Conservation (phyloP, 2,888 invertebrate species). For the Apotomis betuletana region DNA sequence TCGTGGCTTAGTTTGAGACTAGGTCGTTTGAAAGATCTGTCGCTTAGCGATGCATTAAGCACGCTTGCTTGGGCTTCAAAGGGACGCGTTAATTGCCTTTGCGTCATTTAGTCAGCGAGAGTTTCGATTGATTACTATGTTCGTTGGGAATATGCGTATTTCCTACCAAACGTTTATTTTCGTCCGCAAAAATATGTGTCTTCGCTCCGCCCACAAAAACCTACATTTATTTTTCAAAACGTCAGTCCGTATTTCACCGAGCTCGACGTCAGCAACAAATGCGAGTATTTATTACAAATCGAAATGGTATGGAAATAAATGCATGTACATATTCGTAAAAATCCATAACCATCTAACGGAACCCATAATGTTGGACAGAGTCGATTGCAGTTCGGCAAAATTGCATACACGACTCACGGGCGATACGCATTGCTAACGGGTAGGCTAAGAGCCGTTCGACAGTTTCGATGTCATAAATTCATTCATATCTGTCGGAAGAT, state of each 20-base stretch:
- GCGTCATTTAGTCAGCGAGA: too few species aligned
- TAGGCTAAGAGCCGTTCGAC: conserved; percentile 16
- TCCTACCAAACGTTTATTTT: conserved; percentile 5
- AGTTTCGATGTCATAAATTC: too few species aligned
- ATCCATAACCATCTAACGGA: conserved; percentile 26
- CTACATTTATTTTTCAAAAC: conserved; percentile 9
- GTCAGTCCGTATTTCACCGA: not conserved
- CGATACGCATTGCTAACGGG: not conserved
- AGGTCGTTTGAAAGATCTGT: too few species aligned
- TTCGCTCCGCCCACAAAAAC: conserved; percentile 14
- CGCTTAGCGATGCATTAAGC: too few species aligned
- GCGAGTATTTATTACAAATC: conserved; percentile 21
- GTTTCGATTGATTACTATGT: too few species aligned
- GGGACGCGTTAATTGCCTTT: too few species aligned
- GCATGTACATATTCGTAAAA: conserved; percentile 36
- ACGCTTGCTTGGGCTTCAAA: too few species aligned
- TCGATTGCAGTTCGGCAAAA: conserved; percentile 32
- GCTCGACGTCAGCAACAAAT: conserved; percentile 12
- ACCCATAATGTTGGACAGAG: conserved; percentile 36
- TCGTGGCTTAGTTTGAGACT: too few species aligned
- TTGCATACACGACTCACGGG: conserved; percentile 25
- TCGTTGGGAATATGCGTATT: not conserved
- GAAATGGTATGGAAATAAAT: conserved; percentile 11
- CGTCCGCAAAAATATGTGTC: not conserved
- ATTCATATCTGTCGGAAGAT: too few species aligned